A percentile compares a stretch with the other conserved stretches of the same genome.
Conservation (phyloP, 1,140 invertebrate genomes). For the Drosophila arawakana region DNA sequence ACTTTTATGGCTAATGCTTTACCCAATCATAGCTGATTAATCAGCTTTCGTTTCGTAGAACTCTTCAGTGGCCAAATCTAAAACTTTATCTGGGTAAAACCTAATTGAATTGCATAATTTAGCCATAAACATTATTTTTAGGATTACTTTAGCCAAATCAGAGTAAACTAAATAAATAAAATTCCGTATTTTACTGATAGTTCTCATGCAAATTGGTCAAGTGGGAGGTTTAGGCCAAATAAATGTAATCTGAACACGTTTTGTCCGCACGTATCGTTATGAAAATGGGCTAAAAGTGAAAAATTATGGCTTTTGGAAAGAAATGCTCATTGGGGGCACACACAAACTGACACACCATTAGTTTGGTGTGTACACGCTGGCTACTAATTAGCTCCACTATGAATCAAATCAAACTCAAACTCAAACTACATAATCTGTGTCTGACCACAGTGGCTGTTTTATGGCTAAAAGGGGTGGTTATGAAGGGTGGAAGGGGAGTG, state of each 20-base stretch:
- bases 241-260: conserved; percentile 21
- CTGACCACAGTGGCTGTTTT: not conserved
- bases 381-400: conserved; percentile 59
- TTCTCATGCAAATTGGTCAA: conserved; percentile 12
- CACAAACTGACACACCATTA: not conserved
- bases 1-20: too few relatives aligned
- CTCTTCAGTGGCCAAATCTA: not conserved
- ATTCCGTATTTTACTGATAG: conserved; percentile 6
- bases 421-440: conserved; percentile 13
- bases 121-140: not conserved
- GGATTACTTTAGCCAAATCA: not conserved
- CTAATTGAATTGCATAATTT: not conserved
- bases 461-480: conserved; percentile 13
- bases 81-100: not conserved
- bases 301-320: not conserved
- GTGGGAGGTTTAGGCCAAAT: conserved; percentile 23
- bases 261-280: conserved; percentile 34
- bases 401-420: conserved; percentile 20
- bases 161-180: conserved; percentile 2
- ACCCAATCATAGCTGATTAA: too few relatives aligned
- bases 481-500: not conserved
- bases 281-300: conserved; percentile 14
- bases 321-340: conserved; percentile 14
- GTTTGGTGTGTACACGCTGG: not conserved
- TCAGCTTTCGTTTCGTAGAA: too few relatives aligned